Evolutionary conservation across 1,140 invertebrate genomes (phyloP).

Genomic region (Aricia agestis): DNA sequence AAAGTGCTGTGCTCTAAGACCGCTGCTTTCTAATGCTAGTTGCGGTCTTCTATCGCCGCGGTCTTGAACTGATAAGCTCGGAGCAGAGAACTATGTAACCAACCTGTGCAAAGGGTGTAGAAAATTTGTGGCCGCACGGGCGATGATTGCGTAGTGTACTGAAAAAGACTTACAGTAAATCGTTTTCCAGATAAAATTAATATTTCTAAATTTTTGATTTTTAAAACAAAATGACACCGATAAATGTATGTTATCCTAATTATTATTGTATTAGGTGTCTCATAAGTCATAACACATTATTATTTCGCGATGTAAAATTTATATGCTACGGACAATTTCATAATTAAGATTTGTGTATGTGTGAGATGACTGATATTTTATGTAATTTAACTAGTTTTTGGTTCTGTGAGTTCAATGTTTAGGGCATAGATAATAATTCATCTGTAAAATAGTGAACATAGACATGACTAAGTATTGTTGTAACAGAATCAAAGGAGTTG

Average conservation of each 20-base stretch:
- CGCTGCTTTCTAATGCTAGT: too few relatives aligned
- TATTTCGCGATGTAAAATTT: too few relatives aligned
- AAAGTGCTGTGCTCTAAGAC: too few relatives aligned
- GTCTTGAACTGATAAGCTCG: background rate
- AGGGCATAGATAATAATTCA: background rate
- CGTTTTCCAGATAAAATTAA: background rate
- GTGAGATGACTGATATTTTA: background rate
- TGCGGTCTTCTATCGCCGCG: too few relatives aligned
- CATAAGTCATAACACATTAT: too few relatives aligned
- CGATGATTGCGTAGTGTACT: background rate
- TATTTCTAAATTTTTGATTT: background rate
- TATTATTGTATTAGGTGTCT: background rate
- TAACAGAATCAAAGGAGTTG: background rate
- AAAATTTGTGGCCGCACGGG: background rate
- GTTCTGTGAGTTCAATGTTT: background rate
- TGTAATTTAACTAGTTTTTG: background rate
- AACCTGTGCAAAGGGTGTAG: background rate
- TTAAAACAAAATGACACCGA: background rate
- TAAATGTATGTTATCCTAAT: background rate
- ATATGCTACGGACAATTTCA: background rate
- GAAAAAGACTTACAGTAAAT: background rate
- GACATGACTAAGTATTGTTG: background rate
- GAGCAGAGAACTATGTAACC: background rate
- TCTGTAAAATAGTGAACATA: background rate
- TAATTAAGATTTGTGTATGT: background rate